phyloP scores from a whole-genome alignment of 2,113 vertebrate genomes.

The Gambusia holbrooki region DNA sequence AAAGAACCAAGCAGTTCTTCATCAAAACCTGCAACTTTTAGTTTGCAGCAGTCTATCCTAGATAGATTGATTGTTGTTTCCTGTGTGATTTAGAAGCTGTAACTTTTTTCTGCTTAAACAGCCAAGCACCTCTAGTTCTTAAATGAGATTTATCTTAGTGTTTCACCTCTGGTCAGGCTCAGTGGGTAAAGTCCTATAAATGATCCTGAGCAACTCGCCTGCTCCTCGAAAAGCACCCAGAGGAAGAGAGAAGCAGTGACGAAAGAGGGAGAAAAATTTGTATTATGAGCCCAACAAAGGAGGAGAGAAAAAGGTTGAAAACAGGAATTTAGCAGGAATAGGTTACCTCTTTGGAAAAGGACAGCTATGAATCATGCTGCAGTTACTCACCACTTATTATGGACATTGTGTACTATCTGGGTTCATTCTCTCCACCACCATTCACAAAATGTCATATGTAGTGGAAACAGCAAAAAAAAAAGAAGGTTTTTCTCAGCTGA shows the following conservation, averaged over 20 bases:
- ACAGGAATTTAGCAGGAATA: conserved; percentile 60
- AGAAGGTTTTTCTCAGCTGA: conserved; percentile 54
- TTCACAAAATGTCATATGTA: conserved; percentile 76
- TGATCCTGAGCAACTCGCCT: conserved; percentile 47
- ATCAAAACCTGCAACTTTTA: neutral
- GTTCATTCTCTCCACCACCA: conserved; percentile 72
- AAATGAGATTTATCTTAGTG: conserved; percentile 58
- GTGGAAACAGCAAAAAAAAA: conserved; percentile 34
- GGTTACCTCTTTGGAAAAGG: conserved; percentile 58
- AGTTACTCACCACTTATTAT: conserved; percentile 78
- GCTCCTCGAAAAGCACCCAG: conserved; percentile 28
- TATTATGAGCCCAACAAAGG: conserved; percentile 35
- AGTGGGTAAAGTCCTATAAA: conserved; percentile 58
- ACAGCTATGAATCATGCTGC: conserved; percentile 71
- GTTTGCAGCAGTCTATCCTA: neutral
- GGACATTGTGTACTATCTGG: conserved; percentile 72
- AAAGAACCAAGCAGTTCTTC: no score
- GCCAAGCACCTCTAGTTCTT: conserved; percentile 40
- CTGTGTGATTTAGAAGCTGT: neutral
- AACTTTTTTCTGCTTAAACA: neutral
- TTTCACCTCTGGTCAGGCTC: conserved; percentile 56
- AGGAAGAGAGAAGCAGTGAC: conserved; percentile 5
- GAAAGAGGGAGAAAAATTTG: conserved; percentile 9
- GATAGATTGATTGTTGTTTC: neutral
- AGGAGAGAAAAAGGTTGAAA: conserved; percentile 41